Percentiles rank a stretch among this genome's conserved stretches.
Evolutionary conservation across 2,113 vertebrate species (phyloP).

Genomic region (Galemys pyrenaicus): DNA sequence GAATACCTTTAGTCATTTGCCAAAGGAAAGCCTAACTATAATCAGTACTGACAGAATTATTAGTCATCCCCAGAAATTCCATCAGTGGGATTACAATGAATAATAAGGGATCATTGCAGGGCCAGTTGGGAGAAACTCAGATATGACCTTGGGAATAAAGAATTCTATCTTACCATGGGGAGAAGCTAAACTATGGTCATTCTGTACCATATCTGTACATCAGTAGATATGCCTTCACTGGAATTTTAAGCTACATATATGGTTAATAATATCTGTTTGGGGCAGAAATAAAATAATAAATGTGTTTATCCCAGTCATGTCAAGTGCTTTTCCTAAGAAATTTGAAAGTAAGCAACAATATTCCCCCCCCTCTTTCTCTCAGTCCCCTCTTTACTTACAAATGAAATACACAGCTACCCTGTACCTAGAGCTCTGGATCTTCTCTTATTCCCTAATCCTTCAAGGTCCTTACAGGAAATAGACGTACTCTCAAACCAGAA

Average conservation of each 20-base stretch:
- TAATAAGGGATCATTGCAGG: not conserved
- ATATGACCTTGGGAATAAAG: constrained; percentile 24
- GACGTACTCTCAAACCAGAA: not conserved
- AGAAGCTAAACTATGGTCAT: not conserved
- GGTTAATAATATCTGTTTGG: not conserved
- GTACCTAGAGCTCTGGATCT: not conserved
- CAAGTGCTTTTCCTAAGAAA: constrained; percentile 3
- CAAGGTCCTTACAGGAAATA: not conserved
- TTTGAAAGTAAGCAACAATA: not conserved
- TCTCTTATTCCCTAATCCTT: not conserved
- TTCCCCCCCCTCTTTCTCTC: not conserved
- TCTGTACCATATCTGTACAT: not conserved
- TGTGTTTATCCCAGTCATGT: not conserved
- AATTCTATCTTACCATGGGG: not conserved
- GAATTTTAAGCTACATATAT: constrained; percentile 19
- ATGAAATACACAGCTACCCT: not conserved
- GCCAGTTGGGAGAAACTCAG: constrained; percentile 5
- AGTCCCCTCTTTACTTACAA: not conserved
- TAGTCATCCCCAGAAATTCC: constrained; percentile 44
- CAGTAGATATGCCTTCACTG: not conserved
- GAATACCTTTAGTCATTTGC: not conserved
- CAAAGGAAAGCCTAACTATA: constrained; percentile 42
- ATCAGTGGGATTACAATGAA: constrained; percentile 7
- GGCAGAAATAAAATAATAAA: constrained; percentile 15
- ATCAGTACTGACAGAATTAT: constrained; percentile 50